Conservation (phyloP, 2,888 invertebrate species). For the Apamea anceps region DNA sequence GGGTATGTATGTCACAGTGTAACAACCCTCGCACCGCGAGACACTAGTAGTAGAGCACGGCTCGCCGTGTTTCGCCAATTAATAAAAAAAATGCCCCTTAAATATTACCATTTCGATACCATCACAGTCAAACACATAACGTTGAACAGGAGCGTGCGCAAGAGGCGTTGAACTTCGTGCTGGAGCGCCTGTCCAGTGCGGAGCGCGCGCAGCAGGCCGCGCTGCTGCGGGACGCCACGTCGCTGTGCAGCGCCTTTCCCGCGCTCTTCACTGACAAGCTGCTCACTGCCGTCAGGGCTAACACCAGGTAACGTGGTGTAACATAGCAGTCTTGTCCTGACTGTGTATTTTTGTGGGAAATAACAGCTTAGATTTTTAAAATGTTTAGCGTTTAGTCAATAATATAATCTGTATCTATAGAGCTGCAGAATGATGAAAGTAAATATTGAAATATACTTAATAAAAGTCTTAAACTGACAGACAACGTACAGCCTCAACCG, state of each 20-base stretch:
- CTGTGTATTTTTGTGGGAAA: background rate
- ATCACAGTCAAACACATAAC: background rate
- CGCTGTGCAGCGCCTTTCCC: conserved; percentile 95
- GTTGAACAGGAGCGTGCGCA: conserved; percentile 93
- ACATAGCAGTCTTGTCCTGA: background rate
- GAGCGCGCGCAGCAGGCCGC: conserved; percentile 94
- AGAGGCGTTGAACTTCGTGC: conserved; percentile 95
- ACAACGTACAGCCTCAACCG: background rate
- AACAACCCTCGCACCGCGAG: background rate
- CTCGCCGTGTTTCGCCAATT: conserved; percentile 63
- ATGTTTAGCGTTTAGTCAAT: background rate
- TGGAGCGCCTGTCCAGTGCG: conserved; percentile 93
- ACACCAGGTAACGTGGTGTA: conserved; percentile 83
- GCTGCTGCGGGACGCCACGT: conserved; percentile 94
- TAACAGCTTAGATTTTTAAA: background rate
- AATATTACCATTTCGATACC: background rate
- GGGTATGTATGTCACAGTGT: conserved; percentile 83
- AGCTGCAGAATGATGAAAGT: background rate
- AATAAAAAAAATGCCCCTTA: background rate
- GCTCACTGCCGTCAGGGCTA: conserved; percentile 93
- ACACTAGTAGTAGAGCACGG: conserved; percentile 70
- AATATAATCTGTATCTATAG: background rate
- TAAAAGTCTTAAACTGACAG: background rate
- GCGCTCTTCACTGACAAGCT: conserved; percentile 95
- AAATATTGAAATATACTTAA: background rate